A percentile compares a stretch with the other conserved stretches of the same genome.
Evolutionary conservation across 2,888 invertebrate genomes (phyloP).

Genomic region (Caenorhabditis becei): DNA sequence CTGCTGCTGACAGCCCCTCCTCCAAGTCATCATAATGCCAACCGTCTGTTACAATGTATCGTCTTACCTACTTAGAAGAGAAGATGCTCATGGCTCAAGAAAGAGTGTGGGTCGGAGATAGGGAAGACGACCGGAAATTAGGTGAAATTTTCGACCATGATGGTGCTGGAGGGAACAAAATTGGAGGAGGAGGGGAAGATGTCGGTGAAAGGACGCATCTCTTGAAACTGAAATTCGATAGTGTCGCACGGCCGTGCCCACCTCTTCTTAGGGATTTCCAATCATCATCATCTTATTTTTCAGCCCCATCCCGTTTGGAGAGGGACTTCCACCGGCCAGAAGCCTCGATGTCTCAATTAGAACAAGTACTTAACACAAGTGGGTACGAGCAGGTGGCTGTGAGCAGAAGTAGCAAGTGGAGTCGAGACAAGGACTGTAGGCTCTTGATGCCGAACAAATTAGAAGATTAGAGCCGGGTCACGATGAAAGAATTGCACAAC

Average conservation of each 20-base stretch:
- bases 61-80: constrained; percentile 56
- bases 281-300: constrained; percentile 62
- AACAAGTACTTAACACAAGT: constrained; percentile 26
- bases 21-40: constrained; percentile 47
- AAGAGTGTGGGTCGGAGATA: constrained; percentile 15
- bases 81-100: neutral
- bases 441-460: constrained; percentile 15
- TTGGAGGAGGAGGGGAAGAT: constrained; percentile 14
- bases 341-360: constrained; percentile 31
- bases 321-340: constrained; percentile 9
- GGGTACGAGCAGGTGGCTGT: constrained; percentile 17
- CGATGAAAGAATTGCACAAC: constrained; percentile 39
- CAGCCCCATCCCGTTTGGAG: constrained; percentile 23
- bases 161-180: constrained; percentile 18
- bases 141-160: constrained; percentile 54
- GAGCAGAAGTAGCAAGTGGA: constrained; percentile 4
- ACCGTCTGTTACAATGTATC: constrained; percentile 64
- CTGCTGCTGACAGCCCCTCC: constrained; percentile 57
- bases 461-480: constrained; percentile 15
- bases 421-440: constrained; percentile 20
- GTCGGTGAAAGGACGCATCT: constrained; percentile 37
- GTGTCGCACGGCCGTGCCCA: constrained; percentile 26
- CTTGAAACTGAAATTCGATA: constrained; percentile 61
- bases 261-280: constrained; percentile 61
- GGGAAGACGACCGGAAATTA: constrained; percentile 50